These are phyloP conservation scores for Dicyrtomina minuta DNA, from an alignment of 2,888 invertebrate genomes.

Conservation along the genomic window DNA sequence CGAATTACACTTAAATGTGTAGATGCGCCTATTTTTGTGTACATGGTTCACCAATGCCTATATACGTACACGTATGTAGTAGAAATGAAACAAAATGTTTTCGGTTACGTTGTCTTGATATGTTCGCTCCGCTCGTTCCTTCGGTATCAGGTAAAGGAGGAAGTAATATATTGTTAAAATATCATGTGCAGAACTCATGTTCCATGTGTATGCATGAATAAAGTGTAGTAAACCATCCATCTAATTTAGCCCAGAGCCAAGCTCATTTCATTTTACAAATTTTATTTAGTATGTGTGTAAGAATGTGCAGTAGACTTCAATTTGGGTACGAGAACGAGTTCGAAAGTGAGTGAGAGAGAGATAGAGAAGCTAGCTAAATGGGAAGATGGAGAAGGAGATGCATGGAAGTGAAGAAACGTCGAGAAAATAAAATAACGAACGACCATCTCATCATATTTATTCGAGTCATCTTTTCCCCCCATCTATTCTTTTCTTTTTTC, in stretches of 20 bases:
- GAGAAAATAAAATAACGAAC: background rate
- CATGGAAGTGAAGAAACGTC: background rate
- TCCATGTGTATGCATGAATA: background rate
- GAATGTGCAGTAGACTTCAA: conserved; percentile 9
- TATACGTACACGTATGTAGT: background rate
- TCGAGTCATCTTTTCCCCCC: background rate
- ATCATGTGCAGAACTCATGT: too few species aligned
- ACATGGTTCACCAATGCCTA: background rate
- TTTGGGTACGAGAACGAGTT: background rate
- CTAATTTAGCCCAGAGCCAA: conserved; percentile 14
- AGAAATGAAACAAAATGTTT: too few species aligned
- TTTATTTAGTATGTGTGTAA: conserved; percentile 12
- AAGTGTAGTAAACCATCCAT: conserved; percentile 14
- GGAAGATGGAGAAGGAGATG: background rate
- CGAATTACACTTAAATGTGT: background rate
- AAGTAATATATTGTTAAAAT: background rate
- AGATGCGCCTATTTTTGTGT: background rate
- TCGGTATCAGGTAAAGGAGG: background rate
- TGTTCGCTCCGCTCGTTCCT: too few species aligned
- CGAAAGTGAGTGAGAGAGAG: too few species aligned
- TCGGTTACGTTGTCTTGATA: too few species aligned
- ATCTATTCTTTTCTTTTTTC: too few species aligned
- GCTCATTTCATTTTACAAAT: conserved; percentile 14
- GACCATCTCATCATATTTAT: conserved; percentile 3
- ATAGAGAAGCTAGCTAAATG: too few species aligned